Evolutionary conservation across 2,888 invertebrate species (phyloP), one percentile per base, ranked within the genome.

Genomic region (Rhodophaea formosa): DNA sequence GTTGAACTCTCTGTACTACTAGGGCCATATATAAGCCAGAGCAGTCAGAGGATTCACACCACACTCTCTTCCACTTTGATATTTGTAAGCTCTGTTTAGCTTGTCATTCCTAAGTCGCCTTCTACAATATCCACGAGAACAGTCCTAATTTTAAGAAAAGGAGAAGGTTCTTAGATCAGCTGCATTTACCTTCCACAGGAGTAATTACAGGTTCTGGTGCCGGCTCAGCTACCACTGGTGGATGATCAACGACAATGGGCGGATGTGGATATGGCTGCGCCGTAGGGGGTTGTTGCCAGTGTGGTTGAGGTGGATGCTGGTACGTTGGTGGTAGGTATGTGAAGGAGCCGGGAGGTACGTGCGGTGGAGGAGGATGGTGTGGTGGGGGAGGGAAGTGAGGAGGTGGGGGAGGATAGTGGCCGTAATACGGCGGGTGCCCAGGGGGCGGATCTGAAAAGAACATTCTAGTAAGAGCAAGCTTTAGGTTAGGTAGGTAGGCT

Each of bases 331-430:
- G 51, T 3, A 17, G 17, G n/a, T 51, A 51, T 12, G 51, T 16
- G 17, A 51, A 51, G 15, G 51, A 51, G 7, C 51, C 51, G 6
- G 51, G 51, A 3, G 51, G 51, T 12, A 51, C 3, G 35, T 51
- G 32, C 15, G 51, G 30, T 14, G 30, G 45, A 16, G 45, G 35
- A 10, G 35, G 32, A 2, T 39, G 39, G n/a, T 39, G 39, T 3
- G 10, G n/a, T 0, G 16, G 51, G 1, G 51, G 51, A 16, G 17
- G 51, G n/a, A 16, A 17, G 17, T 15, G n/a, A 39, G 46, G 51
- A 2, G 35, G 32, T 6, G 16, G 51, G 7, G 39, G 51, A 12
- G 51, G 51, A 7, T 35, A 17, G 39, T 15, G 17, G 39, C 35
- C 16, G 12, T 16, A 15, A 8, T 35, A 32, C 0, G 39, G 51